Percentiles rank a stretch among this genome's conserved stretches.
These are phyloP conservation scores for Urocynchramus pylzowi DNA, from an alignment of 2,113 vertebrate genomes.

Conservation along the genomic window DNA sequence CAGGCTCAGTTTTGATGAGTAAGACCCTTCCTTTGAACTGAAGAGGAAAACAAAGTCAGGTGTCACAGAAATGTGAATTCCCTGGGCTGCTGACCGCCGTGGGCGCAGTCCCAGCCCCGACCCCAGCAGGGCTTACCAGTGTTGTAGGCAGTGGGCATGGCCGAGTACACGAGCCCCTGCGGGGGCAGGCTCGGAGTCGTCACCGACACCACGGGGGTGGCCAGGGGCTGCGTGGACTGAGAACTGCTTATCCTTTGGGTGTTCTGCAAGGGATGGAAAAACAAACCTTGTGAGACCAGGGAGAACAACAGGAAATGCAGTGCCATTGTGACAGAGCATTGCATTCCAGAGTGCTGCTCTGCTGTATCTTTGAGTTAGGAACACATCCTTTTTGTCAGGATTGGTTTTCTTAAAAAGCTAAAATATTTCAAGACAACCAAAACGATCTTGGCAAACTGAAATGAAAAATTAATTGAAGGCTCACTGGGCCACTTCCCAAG, in stretches of 20 bases:
- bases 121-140: constrained; percentile 79
- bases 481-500: neutral
- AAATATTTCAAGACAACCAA: neutral
- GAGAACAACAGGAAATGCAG: neutral
- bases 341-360: neutral
- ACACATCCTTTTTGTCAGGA: neutral
- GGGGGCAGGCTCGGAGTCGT: constrained; percentile 94
- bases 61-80: neutral
- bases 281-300: neutral
- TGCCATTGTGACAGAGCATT: neutral
- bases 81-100: neutral
- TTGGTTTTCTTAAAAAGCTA: neutral
- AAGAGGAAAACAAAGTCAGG: neutral
- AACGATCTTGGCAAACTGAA: neutral
- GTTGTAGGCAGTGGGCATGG: constrained; percentile 95
- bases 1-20: neutral
- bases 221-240: constrained; percentile 87
- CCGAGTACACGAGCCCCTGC: constrained; percentile 92
- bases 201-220: constrained; percentile 95
- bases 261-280: constrained; percentile 76
- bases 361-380: neutral
- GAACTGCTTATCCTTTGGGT: constrained; percentile 93
- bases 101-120: neutral
- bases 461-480: neutral
- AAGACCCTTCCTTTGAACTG: neutral